Evolutionary conservation across 2,797 vertebrate species (phyloP), one percentile per base, ranked within the genome.

Genomic region (Falco cherrug): DNA sequence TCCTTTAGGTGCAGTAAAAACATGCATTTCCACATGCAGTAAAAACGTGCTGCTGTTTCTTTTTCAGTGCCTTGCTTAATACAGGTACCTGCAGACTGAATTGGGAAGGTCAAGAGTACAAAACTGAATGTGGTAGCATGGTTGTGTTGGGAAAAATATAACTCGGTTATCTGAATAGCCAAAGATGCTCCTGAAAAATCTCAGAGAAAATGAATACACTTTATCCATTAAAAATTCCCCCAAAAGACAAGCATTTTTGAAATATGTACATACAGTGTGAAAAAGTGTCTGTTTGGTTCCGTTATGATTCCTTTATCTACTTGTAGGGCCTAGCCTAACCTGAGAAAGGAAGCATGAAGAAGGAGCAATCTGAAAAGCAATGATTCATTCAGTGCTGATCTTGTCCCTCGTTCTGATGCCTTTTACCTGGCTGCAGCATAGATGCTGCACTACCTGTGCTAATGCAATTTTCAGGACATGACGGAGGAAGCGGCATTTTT

Each of bases 261-360:
- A 69, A 74, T n/a, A 57, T 0, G 0, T 11, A 21, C 0, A 1
- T 37, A 25, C 10, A 47, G 26, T 37, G 51, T 14, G 39, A 19
- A 70, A 57, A 74, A 18, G 8, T 50, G 31, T 80, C 59, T 83
- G 14, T 87, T 53, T 1, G 0, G 4, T 6, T 76, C 16, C 9
- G 12, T 31, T 69, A 10, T 16, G 25, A n/a, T 50, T 80, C 22
- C 6, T 88, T 63, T 70, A 51, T 8, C 15, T 87, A 17, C n/a
- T 47, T 64, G 13, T 13, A 56, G 53, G 20, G 8, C 16, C 1
- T n/a, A 53, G 35, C 15, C 11, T 64, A 53, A 39, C 31, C 13
- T 64, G 28, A 33, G 20, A 43, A 57, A 76, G 28, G 28, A 89
- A 73, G 13, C 26, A 57, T 26, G 26, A 68, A 79, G 35, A 45